phyloP scores from a whole-genome alignment of 1,140 invertebrate species.

The Idris sp. region DNA sequence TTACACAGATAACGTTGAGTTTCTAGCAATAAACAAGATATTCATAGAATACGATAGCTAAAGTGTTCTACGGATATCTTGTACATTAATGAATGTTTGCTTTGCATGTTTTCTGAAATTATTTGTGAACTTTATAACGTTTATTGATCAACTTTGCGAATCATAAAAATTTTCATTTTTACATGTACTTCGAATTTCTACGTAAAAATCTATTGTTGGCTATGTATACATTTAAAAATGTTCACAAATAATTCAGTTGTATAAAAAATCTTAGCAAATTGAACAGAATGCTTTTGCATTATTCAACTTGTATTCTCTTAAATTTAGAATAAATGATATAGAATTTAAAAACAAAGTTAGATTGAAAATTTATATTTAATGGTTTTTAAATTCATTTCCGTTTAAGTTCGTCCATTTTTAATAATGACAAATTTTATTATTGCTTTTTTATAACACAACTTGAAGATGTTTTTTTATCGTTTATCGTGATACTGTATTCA shows the following conservation, averaged over 20 bases:
- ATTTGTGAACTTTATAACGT: constrained; percentile 30
- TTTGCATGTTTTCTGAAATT: constrained; percentile 15
- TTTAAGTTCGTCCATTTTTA: too few species aligned
- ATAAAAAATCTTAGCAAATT: constrained; percentile 24
- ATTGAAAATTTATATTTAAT: too few species aligned
- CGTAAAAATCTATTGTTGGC: too few species aligned
- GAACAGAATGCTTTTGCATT: constrained; percentile 18
- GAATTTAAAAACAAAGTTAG: too few species aligned
- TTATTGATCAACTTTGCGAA: constrained; percentile 4
- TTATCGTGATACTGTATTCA: constrained; percentile 2
- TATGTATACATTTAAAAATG: too few species aligned
- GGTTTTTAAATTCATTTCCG: too few species aligned
- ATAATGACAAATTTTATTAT: too few species aligned
- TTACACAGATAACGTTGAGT: constrained; percentile 36
- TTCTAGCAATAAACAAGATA: constrained; percentile 39
- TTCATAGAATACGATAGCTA: constrained; percentile 42
- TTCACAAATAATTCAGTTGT: constrained; percentile 19
- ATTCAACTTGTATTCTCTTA: too few species aligned
- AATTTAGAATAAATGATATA: too few species aligned
- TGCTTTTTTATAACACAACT: neutral
- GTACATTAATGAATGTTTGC: constrained; percentile 29
- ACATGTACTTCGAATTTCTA: too few species aligned
- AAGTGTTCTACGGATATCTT: constrained; percentile 50
- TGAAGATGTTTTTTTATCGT: constrained; percentile 5
- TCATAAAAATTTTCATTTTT: too few species aligned